phyloP scores from a whole-genome alignment of 1,140 invertebrate species.

The Pogonomyrmex barbatus region DNA sequence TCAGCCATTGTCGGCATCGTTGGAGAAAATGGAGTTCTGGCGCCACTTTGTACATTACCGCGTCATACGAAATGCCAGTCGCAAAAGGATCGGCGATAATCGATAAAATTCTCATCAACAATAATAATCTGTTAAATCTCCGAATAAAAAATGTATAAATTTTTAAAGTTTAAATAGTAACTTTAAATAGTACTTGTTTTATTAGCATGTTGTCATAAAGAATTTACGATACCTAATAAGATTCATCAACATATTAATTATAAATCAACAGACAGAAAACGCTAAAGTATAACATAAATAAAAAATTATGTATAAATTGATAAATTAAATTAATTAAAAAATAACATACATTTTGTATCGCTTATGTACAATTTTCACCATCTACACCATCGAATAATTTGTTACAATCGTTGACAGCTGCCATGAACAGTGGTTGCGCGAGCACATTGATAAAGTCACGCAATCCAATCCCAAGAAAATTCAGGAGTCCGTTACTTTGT shows the following conservation, averaged over 20 bases:
- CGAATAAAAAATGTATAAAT: slow-evolving; percentile 15
- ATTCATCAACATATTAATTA: not conserved
- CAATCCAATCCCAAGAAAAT: slow-evolving; percentile 2
- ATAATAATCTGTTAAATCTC: slow-evolving; percentile 13
- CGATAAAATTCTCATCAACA: slow-evolving; percentile 67
- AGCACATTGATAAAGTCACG: slow-evolving; percentile 1
- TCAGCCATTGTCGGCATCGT: slow-evolving; percentile 50
- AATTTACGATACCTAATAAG: not conserved
- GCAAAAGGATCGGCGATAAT: slow-evolving; percentile 15
- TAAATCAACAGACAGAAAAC: not conserved
- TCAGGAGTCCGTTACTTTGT: slow-evolving; percentile 52
- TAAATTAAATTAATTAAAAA: not conserved
- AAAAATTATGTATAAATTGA: not conserved
- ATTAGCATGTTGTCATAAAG: not conserved
- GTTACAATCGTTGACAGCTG: not conserved
- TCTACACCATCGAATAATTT: not conserved
- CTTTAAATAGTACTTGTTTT: not conserved
- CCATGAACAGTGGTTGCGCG: too few species aligned
- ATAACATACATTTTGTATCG: not conserved
- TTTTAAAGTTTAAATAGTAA: too few species aligned
- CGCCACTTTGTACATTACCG: slow-evolving; percentile 38
- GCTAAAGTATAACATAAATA: not conserved
- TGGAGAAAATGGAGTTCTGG: slow-evolving; percentile 36
- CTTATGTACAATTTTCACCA: not conserved
- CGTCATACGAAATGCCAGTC: slow-evolving; percentile 32